Evolutionary conservation across 1,140 invertebrate species (phyloP).

Genomic region (Augochlora pura): DNA sequence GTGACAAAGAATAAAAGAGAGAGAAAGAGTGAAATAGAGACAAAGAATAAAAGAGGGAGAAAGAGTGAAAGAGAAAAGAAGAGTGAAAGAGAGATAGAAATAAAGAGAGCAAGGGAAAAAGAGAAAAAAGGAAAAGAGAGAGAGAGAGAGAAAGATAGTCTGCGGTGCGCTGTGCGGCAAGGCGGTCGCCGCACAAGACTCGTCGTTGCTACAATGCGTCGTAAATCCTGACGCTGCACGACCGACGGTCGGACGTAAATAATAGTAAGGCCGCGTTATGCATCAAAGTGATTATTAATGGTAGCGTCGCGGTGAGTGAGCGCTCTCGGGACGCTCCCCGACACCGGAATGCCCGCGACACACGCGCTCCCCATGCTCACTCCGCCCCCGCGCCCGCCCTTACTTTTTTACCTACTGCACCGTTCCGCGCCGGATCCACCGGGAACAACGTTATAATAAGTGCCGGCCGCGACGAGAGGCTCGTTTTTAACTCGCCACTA

Average conservation of each 20-base stretch:
- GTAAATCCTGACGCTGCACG: conserved; percentile 64
- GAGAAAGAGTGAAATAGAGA: too few species aligned
- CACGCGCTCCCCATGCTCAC: conserved; percentile 46
- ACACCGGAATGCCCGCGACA: conserved; percentile 69
- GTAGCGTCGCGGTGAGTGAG: conserved; percentile 70
- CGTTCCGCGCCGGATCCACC: background rate
- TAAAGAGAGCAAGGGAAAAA: background rate
- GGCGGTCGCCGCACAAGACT: conserved; percentile 33
- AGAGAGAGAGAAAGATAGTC: too few species aligned
- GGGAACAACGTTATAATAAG: conserved; percentile 59
- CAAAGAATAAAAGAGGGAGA: background rate
- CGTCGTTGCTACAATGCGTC: conserved; percentile 62
- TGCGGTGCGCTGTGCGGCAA: background rate
- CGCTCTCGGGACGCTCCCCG: conserved; percentile 61
- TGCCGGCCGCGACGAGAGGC: conserved; percentile 62
- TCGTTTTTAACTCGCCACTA: conserved; percentile 68
- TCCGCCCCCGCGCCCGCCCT: conserved; percentile 17
- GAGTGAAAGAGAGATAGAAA: background rate
- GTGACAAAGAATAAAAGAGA: background rate
- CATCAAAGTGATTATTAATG: conserved; percentile 78
- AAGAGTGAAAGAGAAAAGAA: background rate
- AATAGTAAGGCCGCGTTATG: conserved; percentile 69
- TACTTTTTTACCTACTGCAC: conserved; percentile 25
- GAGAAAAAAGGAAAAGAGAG: background rate
- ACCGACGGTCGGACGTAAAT: conserved; percentile 62